Evolutionary conservation across 2,113 vertebrate genomes (phyloP).

Genomic region (Thamnaconus septentrionalis): DNA sequence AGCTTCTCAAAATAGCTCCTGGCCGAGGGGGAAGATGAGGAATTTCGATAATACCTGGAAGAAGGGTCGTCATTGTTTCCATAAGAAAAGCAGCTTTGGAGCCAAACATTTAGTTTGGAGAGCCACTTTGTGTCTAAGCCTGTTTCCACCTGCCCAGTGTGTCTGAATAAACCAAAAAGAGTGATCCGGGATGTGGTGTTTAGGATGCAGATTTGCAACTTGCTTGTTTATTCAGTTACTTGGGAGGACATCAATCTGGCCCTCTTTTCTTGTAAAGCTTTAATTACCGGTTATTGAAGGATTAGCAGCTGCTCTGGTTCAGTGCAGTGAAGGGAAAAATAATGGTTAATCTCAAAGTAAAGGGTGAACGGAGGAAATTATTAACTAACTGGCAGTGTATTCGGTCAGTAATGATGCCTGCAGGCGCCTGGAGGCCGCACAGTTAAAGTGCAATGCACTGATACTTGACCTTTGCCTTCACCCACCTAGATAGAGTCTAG

Average conservation of each 20-base stretch:
- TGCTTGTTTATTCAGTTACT: not conserved
- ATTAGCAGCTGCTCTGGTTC: slow-evolving; percentile 10
- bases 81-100: slow-evolving; percentile 35
- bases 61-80: slow-evolving; percentile 40
- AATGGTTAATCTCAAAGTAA: slow-evolving; percentile 39
- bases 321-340: slow-evolving; percentile 10
- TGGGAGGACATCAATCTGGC: not conserved
- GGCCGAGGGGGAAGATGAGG: slow-evolving; percentile 24
- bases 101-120: slow-evolving; percentile 42
- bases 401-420: slow-evolving; percentile 2
- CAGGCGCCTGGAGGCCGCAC: slow-evolving; percentile 2
- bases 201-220: not conserved
- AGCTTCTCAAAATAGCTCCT: slow-evolving; percentile 41
- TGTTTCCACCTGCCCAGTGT: slow-evolving; percentile 23
- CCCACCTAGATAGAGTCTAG: not conserved
- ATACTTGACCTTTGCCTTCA: slow-evolving; percentile 46
- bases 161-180: slow-evolving; percentile 6
- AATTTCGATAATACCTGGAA: slow-evolving; percentile 52
- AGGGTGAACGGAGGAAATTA: slow-evolving; percentile 41
- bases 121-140: slow-evolving; percentile 17
- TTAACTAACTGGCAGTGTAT: slow-evolving; percentile 29
- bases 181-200: not conserved
- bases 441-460: not conserved
- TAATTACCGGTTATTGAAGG: slow-evolving; percentile 18
- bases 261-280: not conserved